Evolutionary conservation across 2,888 invertebrate species (phyloP), one percentile per base, ranked within the genome.

Genomic region (Eulithis testata): DNA sequence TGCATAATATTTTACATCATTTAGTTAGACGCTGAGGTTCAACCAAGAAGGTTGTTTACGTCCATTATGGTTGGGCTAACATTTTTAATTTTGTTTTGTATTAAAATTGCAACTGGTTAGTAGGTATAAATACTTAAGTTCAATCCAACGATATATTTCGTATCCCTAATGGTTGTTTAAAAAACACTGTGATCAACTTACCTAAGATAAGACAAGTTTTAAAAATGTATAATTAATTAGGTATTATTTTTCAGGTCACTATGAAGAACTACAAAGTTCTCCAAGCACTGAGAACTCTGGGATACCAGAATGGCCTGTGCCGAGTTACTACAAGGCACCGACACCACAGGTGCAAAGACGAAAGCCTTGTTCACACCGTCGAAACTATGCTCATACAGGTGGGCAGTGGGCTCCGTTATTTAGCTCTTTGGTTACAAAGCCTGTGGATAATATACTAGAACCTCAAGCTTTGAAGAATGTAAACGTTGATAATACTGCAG

Each of bases 291-390:
- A 51, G 4, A 61, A 55, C 31, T 31, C 63, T 21, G 45, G 8
- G 11, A 43, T 47, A 47, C 21, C 14, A 31, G 8, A 45, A 21
- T 62, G 56, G 57, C 54, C 58, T 14, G 36, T 52, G n/a, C 64
- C 49, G 56, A 50, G 31, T 31, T 50, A 59, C 11, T 60, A 60
- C 54, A 64, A 47, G 1, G 53, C 51, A 12, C 65, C 60, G 1
- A 51, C 51, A 12, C 65, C 60, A 56, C 65, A 54, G 9, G 31
- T 31, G 11, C 43, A 12, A 12, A 59, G 52, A 43, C 14, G 60
- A 36, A 76, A 73, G 66, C 76, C 81, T 21, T 81, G 80, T 67
- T 53, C 65, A 56, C 72, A 73, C 8, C 71, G 68, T 51, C 64
- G 66, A 44, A 59, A 58, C 27, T 67, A 69, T 45, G 63, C 66